Percentiles rank a stretch among this genome's conserved stretches.
Evolutionary conservation across 1,140 invertebrate species (phyloP).

Genomic region (Drosophila yakuba): DNA sequence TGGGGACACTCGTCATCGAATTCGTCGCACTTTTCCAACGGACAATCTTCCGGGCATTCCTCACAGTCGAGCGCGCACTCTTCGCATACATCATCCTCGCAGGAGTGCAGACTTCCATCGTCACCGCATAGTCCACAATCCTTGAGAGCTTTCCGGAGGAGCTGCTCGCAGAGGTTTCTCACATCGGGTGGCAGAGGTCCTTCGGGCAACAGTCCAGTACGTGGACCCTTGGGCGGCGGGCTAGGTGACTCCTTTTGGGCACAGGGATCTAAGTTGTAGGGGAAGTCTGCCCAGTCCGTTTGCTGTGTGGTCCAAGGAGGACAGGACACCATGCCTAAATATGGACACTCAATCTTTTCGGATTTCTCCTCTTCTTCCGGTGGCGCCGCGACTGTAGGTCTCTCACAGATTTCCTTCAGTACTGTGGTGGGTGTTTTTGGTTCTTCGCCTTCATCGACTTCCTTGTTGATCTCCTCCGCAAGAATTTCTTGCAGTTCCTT

Average conservation of each 20-base stretch:
- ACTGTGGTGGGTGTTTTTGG: background rate
- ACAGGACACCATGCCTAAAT: conserved; percentile 6
- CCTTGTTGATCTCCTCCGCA: background rate
- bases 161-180: conserved; percentile 25
- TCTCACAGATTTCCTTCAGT: conserved; percentile 17
- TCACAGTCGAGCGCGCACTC: background rate
- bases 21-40: background rate
- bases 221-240: background rate
- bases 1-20: background rate
- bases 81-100: background rate
- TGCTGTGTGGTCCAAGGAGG: conserved; percentile 7
- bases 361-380: background rate
- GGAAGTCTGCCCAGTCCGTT: background rate
- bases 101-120: background rate
- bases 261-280: conserved; percentile 7
- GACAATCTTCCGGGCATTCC: background rate
- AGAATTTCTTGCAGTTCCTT: conserved; percentile 12
- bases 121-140: conserved; percentile 21
- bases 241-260: background rate
- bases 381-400: background rate
- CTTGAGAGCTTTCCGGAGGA: conserved; percentile 31
- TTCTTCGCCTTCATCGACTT: background rate
- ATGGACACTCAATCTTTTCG: background rate
- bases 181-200: conserved; percentile 18
- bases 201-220: conserved; percentile 1